Base-by-base conservation (phyloP, 2,113 vertebrate genomes). In the Butastur rufipennis region DNA sequence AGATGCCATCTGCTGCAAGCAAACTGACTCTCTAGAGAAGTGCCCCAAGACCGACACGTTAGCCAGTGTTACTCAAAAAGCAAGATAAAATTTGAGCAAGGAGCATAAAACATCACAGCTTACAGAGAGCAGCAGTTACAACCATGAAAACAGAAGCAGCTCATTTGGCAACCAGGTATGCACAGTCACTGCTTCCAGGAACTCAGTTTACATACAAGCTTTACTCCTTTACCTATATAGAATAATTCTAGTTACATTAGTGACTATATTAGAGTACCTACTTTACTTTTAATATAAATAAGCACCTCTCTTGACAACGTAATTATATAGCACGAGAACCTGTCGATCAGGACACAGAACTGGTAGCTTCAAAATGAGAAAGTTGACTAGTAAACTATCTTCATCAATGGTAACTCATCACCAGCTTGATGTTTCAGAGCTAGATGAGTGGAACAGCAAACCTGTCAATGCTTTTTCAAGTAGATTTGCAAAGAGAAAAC, bases 1-100 rank as follows among this genome's bases (percentile, higher is more conserved):
- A 50, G 32, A 26, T 10, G 16, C 11, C 22, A 14, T 3, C 47
- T 8, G 34, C 67, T 45, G 40, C 16, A 19, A 52, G 34, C 48
- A 67, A 50, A n/a, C 12, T 0, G 11, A 5, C 32, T 68, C 65
- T 22, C 26, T 9, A 12, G 40, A n/a, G 48, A 59, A 61, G 50
- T 0, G 13, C 19, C 59, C 13, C 36, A 9, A 32, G 16, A 21
- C 1, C 27, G 13, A 13, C 36, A 19, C 6, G 0, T n/a, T 5
- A 55, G 52, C 16, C 43, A 43, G n/a, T 0, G 5, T 25, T 8
- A 36, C 22, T 20, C 66, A 32, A 40, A 58, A 53, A 66, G 25
- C 50, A 38, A 59, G 70, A 15, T 1, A 14, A 23, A 16, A 18
- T 31, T 7, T 16, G 47, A 48, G 61, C 43, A 53, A 42, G 48